Conservation (phyloP, 92 coral and sea anemone species). For the Isaurus tuberculatus region DNA sequence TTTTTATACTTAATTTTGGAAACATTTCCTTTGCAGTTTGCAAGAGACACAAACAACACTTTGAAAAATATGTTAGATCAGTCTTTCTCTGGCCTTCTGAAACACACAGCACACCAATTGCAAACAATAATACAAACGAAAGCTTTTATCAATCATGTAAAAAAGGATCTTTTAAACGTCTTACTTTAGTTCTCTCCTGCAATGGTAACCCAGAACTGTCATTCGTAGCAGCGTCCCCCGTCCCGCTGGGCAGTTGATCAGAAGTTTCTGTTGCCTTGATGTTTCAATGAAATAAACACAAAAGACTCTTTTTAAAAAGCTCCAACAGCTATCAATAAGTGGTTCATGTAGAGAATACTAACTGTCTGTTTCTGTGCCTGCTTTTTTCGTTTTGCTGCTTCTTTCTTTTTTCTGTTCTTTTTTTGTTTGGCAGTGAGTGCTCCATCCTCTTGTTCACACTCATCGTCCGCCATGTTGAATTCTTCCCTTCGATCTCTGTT, state of each 20-base stretch:
- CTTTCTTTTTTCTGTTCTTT: constrained; percentile 78
- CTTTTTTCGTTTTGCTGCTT: constrained; percentile 79
- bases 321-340: background rate
- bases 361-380: constrained; percentile 77
- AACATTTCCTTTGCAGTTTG: too few relatives aligned
- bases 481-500: background rate
- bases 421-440: constrained; percentile 78
- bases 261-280: background rate
- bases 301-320: background rate
- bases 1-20: too few relatives aligned
- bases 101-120: too few relatives aligned
- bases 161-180: too few relatives aligned
- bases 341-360: background rate
- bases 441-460: constrained; percentile 49
- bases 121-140: too few relatives aligned
- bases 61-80: too few relatives aligned
- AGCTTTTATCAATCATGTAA: too few relatives aligned
- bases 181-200: constrained; percentile 10
- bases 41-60: too few relatives aligned
- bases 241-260: background rate
- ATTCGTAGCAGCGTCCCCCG: background rate
- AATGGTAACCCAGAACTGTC: background rate
- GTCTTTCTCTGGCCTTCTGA: too few relatives aligned
- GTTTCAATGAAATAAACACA: background rate
- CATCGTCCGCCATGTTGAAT: constrained; percentile 86